phyloP scores from a whole-genome alignment of 2,113 vertebrate genomes.

The Mandrillus leucophaeus region DNA sequence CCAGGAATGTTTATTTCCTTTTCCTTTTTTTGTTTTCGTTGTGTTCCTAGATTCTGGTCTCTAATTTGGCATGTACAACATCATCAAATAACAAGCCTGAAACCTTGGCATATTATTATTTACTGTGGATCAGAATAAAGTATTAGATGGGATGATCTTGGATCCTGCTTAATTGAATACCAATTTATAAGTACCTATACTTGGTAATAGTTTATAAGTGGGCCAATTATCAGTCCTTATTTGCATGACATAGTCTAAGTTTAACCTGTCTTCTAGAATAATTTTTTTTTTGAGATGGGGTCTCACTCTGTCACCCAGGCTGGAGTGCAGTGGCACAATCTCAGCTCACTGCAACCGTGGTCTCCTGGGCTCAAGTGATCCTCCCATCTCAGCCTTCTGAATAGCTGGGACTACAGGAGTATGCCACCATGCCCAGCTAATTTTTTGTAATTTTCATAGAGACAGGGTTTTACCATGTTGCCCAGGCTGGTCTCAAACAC shows the following conservation, averaged over 20 bases:
- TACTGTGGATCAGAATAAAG: not conserved
- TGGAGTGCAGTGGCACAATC: too few species aligned
- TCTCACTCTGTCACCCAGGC: too few species aligned
- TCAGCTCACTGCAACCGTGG: too few species aligned
- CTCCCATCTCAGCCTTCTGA: too few species aligned
- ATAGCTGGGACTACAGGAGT: too few species aligned
- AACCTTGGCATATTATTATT: not conserved
- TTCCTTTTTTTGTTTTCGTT: constrained; percentile 10
- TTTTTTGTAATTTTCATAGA: too few species aligned
- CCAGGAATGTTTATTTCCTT: not conserved
- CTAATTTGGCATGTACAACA: not conserved
- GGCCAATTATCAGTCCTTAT: not conserved
- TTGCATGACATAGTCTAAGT: not conserved
- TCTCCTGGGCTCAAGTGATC: too few species aligned
- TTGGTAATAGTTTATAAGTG: not conserved
- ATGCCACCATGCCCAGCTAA: too few species aligned
- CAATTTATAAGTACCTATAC: not conserved
- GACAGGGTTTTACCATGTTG: too few species aligned
- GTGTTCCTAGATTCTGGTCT: not conserved
- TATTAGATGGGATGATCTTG: not conserved
- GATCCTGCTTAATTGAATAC: not conserved
- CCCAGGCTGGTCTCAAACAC: too few species aligned
- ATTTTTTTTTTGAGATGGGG: not conserved
- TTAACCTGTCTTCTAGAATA: not conserved
- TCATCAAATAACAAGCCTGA: not conserved